Percentiles rank a stretch among this genome's conserved stretches.
Evolutionary conservation across 2,797 vertebrate genomes (phyloP).

Genomic region (Helicolenus hilgendorfi): DNA sequence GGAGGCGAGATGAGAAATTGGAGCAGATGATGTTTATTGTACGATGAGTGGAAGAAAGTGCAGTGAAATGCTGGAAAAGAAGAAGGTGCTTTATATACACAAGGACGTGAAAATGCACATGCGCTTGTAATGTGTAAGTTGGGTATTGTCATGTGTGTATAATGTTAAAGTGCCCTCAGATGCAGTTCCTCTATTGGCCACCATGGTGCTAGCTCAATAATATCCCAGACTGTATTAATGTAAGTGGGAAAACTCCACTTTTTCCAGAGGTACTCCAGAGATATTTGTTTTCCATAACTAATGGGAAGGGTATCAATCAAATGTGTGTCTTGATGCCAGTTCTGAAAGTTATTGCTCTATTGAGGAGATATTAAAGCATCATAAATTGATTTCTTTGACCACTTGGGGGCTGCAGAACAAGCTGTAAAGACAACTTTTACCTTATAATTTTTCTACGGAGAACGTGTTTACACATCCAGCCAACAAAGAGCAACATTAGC

Average conservation of each 20-base stretch:
- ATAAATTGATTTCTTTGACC: not conserved
- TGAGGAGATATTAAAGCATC: not conserved
- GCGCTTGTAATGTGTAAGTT: not conserved
- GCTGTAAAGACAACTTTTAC: not conserved
- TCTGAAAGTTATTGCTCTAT: not conserved
- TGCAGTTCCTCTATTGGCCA: constrained; percentile 21
- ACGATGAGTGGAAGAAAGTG: not conserved
- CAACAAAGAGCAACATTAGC: not conserved
- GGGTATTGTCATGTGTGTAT: not conserved
- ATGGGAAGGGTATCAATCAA: not conserved
- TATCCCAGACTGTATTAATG: not conserved
- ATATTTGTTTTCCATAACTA: not conserved
- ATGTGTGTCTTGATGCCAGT: not conserved
- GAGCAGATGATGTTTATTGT: constrained; percentile 23
- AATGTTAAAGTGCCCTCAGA: not conserved
- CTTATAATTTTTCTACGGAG: not conserved
- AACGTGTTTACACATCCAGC: not conserved
- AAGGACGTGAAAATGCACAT: not conserved
- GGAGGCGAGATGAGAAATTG: constrained; percentile 6
- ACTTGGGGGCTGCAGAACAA: not conserved
- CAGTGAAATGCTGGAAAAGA: constrained; percentile 15
- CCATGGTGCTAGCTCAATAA: not conserved
- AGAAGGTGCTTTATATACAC: not conserved
- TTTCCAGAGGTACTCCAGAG: not conserved
- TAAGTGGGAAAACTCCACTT: not conserved